A percentile compares a stretch with the other conserved stretches of the same genome.
phyloP scores from a whole-genome alignment of 2,797 vertebrate genomes.

The Meda fulgida region DNA sequence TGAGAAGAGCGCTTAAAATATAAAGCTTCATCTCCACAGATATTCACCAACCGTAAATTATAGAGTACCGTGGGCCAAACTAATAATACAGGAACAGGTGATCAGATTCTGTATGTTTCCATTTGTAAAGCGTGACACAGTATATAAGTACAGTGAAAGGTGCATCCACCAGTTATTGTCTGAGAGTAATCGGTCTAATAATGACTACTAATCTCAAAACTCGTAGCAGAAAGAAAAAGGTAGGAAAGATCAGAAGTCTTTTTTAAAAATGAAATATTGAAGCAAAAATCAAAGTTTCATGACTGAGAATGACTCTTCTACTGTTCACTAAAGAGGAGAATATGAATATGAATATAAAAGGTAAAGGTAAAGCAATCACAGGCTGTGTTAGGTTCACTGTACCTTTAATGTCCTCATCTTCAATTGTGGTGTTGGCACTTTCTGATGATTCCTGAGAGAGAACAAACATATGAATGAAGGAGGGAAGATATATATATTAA shows the following conservation, averaged over 20 bases:
- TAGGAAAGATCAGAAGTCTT: no score
- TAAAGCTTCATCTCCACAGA: background rate
- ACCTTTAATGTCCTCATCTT: constrained; percentile 99
- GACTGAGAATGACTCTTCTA: no score
- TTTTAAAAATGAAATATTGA: background rate
- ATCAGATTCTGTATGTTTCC: background rate
- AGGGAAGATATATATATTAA: background rate
- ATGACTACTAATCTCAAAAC: background rate
- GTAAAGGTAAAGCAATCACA: background rate
- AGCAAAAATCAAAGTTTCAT: background rate
- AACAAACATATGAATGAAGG: background rate
- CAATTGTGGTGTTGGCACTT: constrained; percentile 96
- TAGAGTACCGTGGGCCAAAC: background rate
- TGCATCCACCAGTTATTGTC: background rate
- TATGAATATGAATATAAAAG: background rate
- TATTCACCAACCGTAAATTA: background rate
- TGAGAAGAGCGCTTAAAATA: constrained; percentile 13
- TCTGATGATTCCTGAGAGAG: constrained; percentile 92
- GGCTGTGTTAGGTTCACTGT: constrained; percentile 54
- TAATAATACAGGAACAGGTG: background rate
- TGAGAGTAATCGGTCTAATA: background rate
- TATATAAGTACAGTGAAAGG: background rate
- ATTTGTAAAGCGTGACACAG: background rate
- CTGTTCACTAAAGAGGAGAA: background rate
- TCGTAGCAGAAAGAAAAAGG: no score